Base-by-base conservation (phyloP, 2,888 invertebrate genomes). In the Caenorhabditis sp. region DNA sequence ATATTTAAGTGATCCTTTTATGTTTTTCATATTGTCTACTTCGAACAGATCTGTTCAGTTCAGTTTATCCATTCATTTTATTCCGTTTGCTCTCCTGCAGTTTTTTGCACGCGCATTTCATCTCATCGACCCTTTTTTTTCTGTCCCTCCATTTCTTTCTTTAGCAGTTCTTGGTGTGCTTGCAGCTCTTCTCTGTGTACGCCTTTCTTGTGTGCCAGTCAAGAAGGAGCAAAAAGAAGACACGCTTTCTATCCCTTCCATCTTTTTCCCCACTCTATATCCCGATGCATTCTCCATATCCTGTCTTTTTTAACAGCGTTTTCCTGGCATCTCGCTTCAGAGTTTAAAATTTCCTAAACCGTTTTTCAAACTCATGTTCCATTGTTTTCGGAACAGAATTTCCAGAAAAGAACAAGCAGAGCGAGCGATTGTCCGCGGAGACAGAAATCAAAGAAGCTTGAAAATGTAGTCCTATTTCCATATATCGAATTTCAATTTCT, bases 21-120 rank as follows among this genome's bases (percentile, higher is more conserved):
- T n/a, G n/a, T n/a, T n/a, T n/a, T n/a, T n/a, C n/a, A n/a, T n/a
- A n/a, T n/a, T n/a, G n/a, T n/a, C n/a, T n/a, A n/a, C n/a, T n/a
- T n/a, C n/a, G n/a, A n/a, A 40, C 40, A 15, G 13, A 2, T 40
- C 15, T 40, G n/a, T 40, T 22, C n/a, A 35, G 44, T 44, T n/a
- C 61, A 24, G 44, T 61, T 61, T 32, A n/a, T 32, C 11, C 15
- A 3, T 13, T 26, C n/a, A 4, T 15, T 4, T n/a, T n/a, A n/a
- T n/a, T 26, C n/a, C 44, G 15, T 13, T 26, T 6, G 37, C 37
- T 60, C 35, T 37, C n/a, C 60, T 58, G 71, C 74, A 58, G 53
- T 65, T 65, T 65, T 65, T 65, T 65, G 50, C 51, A 65, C 60
- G 58, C 65, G 65, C 65, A 65, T 65, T 65, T 74, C 58, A 61